Evolutionary conservation across 2,797 vertebrate species (phyloP), one percentile per base, ranked within the genome.

Genomic region (Pempheris klunzingeri): DNA sequence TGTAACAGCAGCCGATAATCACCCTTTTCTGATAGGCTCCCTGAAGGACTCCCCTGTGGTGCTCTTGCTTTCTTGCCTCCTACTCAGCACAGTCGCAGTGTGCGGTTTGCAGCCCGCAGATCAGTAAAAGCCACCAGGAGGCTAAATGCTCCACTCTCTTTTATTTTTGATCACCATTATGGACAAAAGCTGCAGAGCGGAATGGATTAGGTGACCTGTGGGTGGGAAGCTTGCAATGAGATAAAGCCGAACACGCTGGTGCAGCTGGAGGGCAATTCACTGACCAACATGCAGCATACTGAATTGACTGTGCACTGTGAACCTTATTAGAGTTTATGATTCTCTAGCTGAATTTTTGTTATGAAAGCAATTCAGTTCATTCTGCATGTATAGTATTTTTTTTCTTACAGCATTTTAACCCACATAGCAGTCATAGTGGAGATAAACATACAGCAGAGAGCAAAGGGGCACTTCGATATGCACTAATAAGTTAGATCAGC

Each of bases 141-240:
- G 71, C 55, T 68, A 79, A 90, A 74, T 0, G 6, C 62, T 63
- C 20, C 61, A 55, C 63, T 38, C 52, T 59, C 78, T 39, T 78
- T 87, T 82, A 60, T 78, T 73, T 71, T 72, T 73, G 68, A 78
- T 85, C 66, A 74, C 53, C 52, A 70, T 69, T 67, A 71, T 59
- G 67, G 66, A 85, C 41, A 74, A 81, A 79, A 58, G 64, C 47
- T 59, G 74, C 53, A 52, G 60, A 84, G 73, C 71, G 63, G 46
- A 76, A 84, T 80, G 54, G 76, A 84, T 83, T 77, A 30, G 34
- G 28, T 65, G 81, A 78, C 57, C 77, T 58, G 62, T 71, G 74
- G 75, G 55, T 65, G 77, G 52, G 28, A 81, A 62, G 20, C 41
- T 61, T 12, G 43, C 36, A 57, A 49, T 57, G 54, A 79, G 70